Evolutionary conservation across 2,113 vertebrate genomes (phyloP).

Genomic region (Gambusia holbrooki): DNA sequence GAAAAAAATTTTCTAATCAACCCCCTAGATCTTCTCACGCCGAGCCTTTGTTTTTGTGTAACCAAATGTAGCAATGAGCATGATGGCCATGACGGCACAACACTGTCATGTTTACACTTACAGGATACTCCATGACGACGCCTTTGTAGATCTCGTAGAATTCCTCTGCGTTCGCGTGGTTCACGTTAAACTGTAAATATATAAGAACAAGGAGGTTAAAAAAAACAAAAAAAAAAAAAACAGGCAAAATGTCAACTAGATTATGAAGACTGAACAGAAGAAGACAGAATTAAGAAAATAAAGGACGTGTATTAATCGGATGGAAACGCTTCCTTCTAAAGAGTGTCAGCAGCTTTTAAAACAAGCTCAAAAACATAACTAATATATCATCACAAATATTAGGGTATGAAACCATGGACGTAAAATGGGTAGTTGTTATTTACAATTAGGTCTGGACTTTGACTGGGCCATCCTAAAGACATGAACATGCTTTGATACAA

Average conservation of each 20-base stretch:
- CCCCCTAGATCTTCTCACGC: background rate
- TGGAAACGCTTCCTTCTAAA: background rate
- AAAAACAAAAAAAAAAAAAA: background rate
- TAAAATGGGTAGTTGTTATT: no score
- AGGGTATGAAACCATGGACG: background rate
- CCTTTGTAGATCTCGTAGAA: conserved; percentile 97
- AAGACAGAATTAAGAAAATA: background rate
- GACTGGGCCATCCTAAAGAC: background rate
- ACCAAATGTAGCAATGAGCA: conserved; percentile 16
- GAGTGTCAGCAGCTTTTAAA: background rate
- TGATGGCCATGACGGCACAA: conserved; percentile 15
- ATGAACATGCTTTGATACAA: background rate
- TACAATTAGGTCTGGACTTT: no score
- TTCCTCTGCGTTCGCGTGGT: conserved; percentile 89
- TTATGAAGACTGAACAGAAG: background rate
- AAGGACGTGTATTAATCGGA: background rate
- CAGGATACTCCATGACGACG: conserved; percentile 87
- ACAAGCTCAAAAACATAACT: background rate
- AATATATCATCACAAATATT: background rate
- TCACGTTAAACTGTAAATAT: conserved; percentile 87
- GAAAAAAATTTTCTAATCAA: background rate
- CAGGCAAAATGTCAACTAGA: background rate
- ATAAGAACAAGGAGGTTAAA: background rate
- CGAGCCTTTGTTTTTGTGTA: conserved; percentile 19
- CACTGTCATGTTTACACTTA: conserved; percentile 79